A percentile compares a stretch with the other conserved stretches of the same genome.
Evolutionary conservation across 2,797 vertebrate species (phyloP).

Genomic region (Enteromius paludinosus): DNA sequence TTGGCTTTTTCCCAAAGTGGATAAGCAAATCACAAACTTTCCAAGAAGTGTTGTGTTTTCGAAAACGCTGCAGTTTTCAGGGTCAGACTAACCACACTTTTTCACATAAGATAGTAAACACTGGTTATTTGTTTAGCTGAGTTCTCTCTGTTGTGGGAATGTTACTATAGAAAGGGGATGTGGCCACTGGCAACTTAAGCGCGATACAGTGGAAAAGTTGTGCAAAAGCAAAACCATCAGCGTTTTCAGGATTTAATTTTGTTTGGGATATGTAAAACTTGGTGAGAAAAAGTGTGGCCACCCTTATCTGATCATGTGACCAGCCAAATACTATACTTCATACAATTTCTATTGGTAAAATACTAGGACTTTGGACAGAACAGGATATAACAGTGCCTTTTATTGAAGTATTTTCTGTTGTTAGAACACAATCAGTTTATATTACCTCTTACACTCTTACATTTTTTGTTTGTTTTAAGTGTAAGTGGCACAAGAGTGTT

Average conservation of each 20-base stretch:
- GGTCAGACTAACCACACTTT: slow-evolving; percentile 15
- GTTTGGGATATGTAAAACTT: neutral
- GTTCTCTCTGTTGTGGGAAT: neutral
- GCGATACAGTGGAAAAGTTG: neutral
- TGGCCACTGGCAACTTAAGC: slow-evolving; percentile 5
- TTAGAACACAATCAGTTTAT: neutral
- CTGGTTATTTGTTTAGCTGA: slow-evolving; percentile 19
- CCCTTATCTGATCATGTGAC: neutral
- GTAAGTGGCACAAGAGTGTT: neutral
- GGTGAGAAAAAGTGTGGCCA: neutral
- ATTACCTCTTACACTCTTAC: neutral
- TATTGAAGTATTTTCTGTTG: neutral
- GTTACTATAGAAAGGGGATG: neutral
- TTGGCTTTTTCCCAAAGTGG: slow-evolving; percentile 12
- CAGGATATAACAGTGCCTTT: neutral
- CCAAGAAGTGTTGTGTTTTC: too few species aligned
- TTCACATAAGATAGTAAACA: slow-evolving; percentile 6
- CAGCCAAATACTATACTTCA: neutral
- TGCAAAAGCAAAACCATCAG: slow-evolving; percentile 38
- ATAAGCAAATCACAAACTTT: slow-evolving; percentile 2
- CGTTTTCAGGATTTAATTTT: slow-evolving; percentile 12
- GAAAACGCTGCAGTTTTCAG: neutral
- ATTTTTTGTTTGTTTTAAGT: neutral
- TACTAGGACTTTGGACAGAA: neutral
- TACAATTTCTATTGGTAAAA: neutral